Percentiles rank a stretch among this genome's conserved stretches.
Evolutionary conservation across 2,888 invertebrate species (phyloP).

Genomic region (Tipula lateralis): DNA sequence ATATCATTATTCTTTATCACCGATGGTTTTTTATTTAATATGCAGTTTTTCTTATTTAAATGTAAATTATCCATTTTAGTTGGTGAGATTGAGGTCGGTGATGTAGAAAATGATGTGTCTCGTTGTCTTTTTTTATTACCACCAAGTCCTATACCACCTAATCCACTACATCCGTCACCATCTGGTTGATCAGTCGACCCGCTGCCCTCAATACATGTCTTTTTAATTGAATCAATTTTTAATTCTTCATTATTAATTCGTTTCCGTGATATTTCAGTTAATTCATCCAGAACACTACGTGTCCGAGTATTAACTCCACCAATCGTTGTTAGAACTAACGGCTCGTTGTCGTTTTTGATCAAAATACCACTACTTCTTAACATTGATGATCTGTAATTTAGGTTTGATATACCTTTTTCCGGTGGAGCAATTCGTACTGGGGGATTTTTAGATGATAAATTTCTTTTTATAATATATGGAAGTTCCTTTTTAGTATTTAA

Average conservation of each 20-base stretch:
- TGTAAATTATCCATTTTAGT: conserved; percentile 39
- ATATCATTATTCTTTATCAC: conserved; percentile 43
- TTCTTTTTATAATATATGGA: conserved; percentile 37
- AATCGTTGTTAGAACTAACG: neutral
- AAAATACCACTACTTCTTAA: neutral
- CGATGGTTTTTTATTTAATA: neutral
- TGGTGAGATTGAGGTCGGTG: conserved; percentile 37
- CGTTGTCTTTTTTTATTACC: conserved; percentile 33
- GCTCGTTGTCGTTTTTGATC: neutral
- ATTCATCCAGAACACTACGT: conserved; percentile 53
- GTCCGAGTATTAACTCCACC: neutral
- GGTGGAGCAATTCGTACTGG: conserved; percentile 46
- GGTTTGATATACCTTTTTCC: conserved; percentile 36
- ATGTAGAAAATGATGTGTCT: conserved; percentile 33
- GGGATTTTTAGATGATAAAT: conserved; percentile 35
- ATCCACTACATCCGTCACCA: neutral
- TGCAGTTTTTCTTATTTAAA: conserved; percentile 33
- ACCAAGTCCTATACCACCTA: neutral
- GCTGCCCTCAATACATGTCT: neutral
- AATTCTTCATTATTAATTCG: conserved; percentile 51
- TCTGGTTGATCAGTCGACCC: neutral
- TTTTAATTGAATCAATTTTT: conserved; percentile 31
- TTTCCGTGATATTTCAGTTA: conserved; percentile 56
- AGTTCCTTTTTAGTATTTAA: conserved; percentile 40
- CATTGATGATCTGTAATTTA: neutral